Conservation (phyloP, 2,797 vertebrate species). For the Oreortyx pictus region DNA sequence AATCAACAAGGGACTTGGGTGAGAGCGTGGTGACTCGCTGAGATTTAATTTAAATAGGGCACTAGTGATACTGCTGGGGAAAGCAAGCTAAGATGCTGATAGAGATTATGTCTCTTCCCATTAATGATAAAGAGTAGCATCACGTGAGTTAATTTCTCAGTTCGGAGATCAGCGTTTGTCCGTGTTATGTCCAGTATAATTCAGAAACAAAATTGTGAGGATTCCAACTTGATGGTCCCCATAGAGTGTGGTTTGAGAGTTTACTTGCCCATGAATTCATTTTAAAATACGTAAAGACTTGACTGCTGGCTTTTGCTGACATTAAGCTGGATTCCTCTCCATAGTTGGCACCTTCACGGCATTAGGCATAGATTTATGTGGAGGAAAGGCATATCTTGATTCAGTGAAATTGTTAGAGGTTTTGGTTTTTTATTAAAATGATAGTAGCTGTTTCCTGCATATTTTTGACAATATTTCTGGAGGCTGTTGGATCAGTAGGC, state of each 20-base stretch:
- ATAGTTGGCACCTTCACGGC: background rate
- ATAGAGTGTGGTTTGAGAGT: background rate
- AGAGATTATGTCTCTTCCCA: background rate
- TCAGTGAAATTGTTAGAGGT: background rate
- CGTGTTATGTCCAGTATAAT: background rate
- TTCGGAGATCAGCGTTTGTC: background rate
- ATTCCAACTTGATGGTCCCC: background rate
- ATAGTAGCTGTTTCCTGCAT: background rate
- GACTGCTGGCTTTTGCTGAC: background rate
- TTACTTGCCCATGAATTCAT: background rate
- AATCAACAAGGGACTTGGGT: background rate
- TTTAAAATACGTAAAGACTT: background rate
- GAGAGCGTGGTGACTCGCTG: slow-evolving; percentile 8
- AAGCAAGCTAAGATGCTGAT: background rate
- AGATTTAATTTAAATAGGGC: slow-evolving; percentile 47
- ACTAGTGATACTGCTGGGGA: slow-evolving; percentile 23
- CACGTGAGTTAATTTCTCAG: background rate
- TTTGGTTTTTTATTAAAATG: background rate
- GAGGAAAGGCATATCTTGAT: background rate
- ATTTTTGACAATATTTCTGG: background rate
- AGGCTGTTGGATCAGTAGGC: background rate
- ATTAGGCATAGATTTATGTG: background rate
- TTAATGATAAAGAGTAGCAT: background rate
- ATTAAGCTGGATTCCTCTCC: background rate
- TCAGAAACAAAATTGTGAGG: background rate